These are phyloP conservation scores for Unio delphinus DNA, from an alignment of 2,888 invertebrate species.

Conservation along the genomic window DNA sequence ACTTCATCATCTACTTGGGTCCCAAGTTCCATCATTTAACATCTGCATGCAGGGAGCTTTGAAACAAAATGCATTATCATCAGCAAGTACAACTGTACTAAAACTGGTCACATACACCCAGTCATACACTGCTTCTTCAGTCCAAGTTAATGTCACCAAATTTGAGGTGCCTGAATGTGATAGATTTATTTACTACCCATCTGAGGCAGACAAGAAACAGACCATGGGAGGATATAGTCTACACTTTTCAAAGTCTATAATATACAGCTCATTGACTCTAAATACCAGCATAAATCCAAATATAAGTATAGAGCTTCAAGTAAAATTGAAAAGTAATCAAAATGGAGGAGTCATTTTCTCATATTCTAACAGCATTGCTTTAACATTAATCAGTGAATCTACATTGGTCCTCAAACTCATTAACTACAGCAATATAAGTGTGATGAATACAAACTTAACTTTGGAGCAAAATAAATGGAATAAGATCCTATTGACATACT, in stretches of 20 bases:
- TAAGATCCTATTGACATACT: slow-evolving; percentile 46
- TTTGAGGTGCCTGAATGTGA: slow-evolving; percentile 34
- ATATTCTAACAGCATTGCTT: slow-evolving; percentile 31
- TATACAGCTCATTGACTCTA: slow-evolving; percentile 23
- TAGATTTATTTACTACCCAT: slow-evolving; percentile 39
- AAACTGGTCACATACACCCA: slow-evolving; percentile 14
- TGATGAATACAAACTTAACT: slow-evolving; percentile 24
- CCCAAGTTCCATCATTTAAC: slow-evolving; percentile 15
- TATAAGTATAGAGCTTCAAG: slow-evolving; percentile 44
- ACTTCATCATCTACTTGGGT: slow-evolving; percentile 22
- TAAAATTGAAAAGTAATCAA: slow-evolving; percentile 22
- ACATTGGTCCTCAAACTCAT: slow-evolving; percentile 30
- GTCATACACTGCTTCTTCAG: slow-evolving; percentile 15
- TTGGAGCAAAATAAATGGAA: slow-evolving; percentile 45
- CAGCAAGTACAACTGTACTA: slow-evolving; percentile 15
- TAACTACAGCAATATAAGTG: slow-evolving; percentile 10
- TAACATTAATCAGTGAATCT: slow-evolving; percentile 25
- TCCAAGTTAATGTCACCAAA: slow-evolving; percentile 16
- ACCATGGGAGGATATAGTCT: slow-evolving; percentile 45
- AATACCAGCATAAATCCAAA: slow-evolving; percentile 18
- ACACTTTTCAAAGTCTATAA: slow-evolving; percentile 33
- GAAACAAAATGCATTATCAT: slow-evolving; percentile 11
- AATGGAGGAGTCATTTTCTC: slow-evolving; percentile 39
- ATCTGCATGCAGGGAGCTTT: slow-evolving; percentile 25
- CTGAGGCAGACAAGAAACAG: slow-evolving; percentile 22